phyloP scores from a whole-genome alignment of 2,113 vertebrate genomes.

The Leptobrachium leishanense region DNA sequence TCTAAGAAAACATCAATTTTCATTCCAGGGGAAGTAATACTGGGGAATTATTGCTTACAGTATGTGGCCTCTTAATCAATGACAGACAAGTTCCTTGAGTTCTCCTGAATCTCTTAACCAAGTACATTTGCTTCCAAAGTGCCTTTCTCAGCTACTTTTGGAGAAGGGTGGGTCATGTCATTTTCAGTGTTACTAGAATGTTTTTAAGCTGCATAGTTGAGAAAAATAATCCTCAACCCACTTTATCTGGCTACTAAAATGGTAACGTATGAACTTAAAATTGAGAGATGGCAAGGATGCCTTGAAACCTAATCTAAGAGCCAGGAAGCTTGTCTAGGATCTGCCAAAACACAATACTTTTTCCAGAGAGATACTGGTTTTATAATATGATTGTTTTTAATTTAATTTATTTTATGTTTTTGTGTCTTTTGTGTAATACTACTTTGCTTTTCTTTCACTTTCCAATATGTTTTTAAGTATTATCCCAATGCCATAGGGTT shows the following conservation, averaged over 20 bases:
- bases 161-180: too few relatives aligned
- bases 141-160: too few relatives aligned
- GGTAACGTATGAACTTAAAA: too few relatives aligned
- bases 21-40: background rate
- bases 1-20: background rate
- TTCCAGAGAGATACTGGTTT: background rate
- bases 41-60: background rate
- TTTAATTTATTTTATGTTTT: background rate
- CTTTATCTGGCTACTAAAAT: too few relatives aligned
- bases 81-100: too few relatives aligned
- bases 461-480: slow-evolving; percentile 1
- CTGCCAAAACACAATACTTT: background rate
- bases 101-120: too few relatives aligned
- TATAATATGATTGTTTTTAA: background rate
- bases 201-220: too few relatives aligned
- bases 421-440: background rate
- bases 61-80: too few relatives aligned
- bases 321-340: background rate
- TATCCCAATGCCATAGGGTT: background rate
- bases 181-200: too few relatives aligned
- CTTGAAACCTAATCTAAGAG: background rate
- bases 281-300: too few relatives aligned
- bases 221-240: too few relatives aligned
- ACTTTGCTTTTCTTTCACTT: background rate
- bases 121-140: too few relatives aligned